These are phyloP conservation scores for Apodemia zela DNA, from an alignment of 2,888 invertebrate species.

Conservation along the genomic window DNA sequence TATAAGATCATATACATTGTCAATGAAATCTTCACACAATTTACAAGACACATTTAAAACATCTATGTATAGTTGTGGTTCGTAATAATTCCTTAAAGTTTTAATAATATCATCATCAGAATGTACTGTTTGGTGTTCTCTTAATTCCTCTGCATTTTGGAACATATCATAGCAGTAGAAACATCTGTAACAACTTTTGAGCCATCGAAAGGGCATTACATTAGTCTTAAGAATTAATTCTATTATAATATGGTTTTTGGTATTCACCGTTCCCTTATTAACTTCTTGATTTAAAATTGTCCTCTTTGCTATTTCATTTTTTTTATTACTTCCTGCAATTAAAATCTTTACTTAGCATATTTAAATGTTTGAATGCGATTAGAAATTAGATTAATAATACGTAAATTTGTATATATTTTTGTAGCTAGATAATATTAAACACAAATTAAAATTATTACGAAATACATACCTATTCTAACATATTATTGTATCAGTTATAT, in stretches of 20 bases:
- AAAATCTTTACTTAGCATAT: slow-evolving; percentile 29
- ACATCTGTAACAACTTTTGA: slow-evolving; percentile 41
- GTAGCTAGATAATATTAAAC: too few species aligned
- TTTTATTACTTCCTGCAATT: slow-evolving; percentile 28
- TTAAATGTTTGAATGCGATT: too few species aligned
- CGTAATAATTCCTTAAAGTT: slow-evolving; percentile 37
- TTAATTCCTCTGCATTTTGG: slow-evolving; percentile 37
- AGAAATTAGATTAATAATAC: too few species aligned
- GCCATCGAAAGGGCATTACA: slow-evolving; percentile 44
- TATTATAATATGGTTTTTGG: slow-evolving; percentile 40
- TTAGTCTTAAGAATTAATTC: slow-evolving; percentile 43
- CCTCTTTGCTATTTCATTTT: slow-evolving; percentile 15
- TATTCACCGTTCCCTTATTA: slow-evolving; percentile 18
- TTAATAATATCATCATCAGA: slow-evolving; percentile 33
- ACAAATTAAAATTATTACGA: too few species aligned
- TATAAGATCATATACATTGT: slow-evolving; percentile 37
- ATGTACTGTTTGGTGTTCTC: slow-evolving; percentile 35
- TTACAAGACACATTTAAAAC: slow-evolving; percentile 44
- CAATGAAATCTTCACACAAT: slow-evolving; percentile 37
- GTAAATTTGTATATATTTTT: too few species aligned
- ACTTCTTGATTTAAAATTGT: slow-evolving; percentile 16
- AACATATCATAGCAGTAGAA: slow-evolving; percentile 47
- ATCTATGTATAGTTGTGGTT: slow-evolving; percentile 41
- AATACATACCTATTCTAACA: too few species aligned
- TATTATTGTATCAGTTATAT: too few species aligned